Evolutionary conservation across 2,797 vertebrate genomes (phyloP).

Genomic region (Percopsis omiscomaycus): DNA sequence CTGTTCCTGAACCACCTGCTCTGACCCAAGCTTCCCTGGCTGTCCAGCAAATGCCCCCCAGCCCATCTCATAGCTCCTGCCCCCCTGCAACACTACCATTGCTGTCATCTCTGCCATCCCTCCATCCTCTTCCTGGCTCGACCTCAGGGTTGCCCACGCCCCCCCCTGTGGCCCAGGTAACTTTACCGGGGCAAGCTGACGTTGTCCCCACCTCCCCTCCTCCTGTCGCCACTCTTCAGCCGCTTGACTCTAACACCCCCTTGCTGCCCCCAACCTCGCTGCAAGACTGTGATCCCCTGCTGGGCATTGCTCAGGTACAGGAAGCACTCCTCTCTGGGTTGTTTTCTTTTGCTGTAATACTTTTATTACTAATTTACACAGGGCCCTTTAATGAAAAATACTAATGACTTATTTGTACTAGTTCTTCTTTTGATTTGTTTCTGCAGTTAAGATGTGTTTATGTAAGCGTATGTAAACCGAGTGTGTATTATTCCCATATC

Average conservation of each 20-base stretch:
- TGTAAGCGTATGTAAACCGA: background rate
- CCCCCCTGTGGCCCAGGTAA: slow-evolving; percentile 63
- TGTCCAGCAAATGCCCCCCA: slow-evolving; percentile 66
- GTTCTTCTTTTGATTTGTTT: too few species aligned
- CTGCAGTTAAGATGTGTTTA: too few species aligned
- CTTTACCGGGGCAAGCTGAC: slow-evolving; percentile 63
- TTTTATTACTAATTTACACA: background rate
- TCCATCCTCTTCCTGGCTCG: slow-evolving; percentile 59
- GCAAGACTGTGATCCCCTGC: slow-evolving; percentile 80
- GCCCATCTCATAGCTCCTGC: slow-evolving; percentile 66
- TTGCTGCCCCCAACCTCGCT: slow-evolving; percentile 75
- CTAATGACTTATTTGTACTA: too few species aligned
- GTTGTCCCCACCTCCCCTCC: slow-evolving; percentile 69
- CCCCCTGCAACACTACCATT: slow-evolving; percentile 62
- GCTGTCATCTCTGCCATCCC: slow-evolving; percentile 60
- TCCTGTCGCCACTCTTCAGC: slow-evolving; percentile 69
- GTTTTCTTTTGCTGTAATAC: slow-evolving; percentile 24
- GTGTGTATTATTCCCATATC: background rate
- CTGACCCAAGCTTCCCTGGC: slow-evolving; percentile 60
- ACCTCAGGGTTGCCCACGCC: slow-evolving; percentile 67
- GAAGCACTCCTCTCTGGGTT: slow-evolving; percentile 30
- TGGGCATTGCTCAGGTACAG: slow-evolving; percentile 81
- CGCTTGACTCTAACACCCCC: slow-evolving; percentile 77
- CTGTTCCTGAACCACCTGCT: slow-evolving; percentile 45
- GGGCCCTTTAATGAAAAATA: background rate